Evolutionary conservation across 2,888 invertebrate species (phyloP), one percentile per base, ranked within the genome.

Genomic region (Lasioglossum villosulum): DNA sequence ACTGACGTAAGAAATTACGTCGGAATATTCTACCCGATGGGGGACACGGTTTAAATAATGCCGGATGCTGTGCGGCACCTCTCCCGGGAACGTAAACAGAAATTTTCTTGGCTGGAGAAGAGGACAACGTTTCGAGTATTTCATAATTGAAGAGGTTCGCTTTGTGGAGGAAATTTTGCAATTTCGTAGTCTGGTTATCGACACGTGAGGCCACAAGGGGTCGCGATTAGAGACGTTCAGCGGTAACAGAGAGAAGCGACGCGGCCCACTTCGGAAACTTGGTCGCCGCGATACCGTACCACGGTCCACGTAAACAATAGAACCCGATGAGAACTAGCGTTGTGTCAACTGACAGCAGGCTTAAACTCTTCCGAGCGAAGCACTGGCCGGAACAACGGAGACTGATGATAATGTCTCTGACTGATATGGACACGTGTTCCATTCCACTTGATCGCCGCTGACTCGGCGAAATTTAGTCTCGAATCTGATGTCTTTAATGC

Each of bases 281-380:
- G 83, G 78, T 48, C 82, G 73, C 27, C 27, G 68, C 80, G 90
- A 90, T 90, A 90, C 89, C 77, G 63, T 78, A 74, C 68, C 45
- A 63, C 66, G 81, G 80, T 79, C 80, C 86, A 71, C 59, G 45
- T 80, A 74, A 76, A 90, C 91, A 90, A 90, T 88, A 76, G 75
- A 37, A 71, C 70, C 56, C 68, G 75, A 83, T 59, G 79, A 86
- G 84, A 83, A 79, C 75, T 79, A 73, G 77, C 75, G 80, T 83
- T 82, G 86, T 83, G 77, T 66, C 72, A 39, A 79, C 79, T 87
- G 89, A 91, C 91, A 92, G 89, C 88, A 88, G 90, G 90, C 88
- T 86, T 86, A 87, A 91, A 90, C 85, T 81, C 74, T 78, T 78
- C 74, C 39, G 68, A 63, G 45, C 59, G 78, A 83, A 75, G 63